Conservation (phyloP, 2,888 invertebrate species). For the Tenthredo scrophulariae region DNA sequence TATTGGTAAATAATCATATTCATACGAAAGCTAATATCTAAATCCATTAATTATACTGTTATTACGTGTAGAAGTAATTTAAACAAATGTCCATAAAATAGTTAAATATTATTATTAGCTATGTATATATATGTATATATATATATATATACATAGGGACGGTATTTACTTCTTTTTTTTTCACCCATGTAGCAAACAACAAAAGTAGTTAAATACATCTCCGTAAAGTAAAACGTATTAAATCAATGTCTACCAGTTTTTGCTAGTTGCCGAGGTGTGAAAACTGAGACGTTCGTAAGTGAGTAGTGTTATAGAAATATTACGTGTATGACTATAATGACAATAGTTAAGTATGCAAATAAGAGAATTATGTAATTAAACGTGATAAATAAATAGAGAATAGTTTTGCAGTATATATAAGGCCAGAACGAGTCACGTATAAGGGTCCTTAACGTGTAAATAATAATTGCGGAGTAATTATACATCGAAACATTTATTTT, state of each 20-base stretch:
- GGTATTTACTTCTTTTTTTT: background rate
- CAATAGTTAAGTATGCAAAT: background rate
- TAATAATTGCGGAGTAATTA: background rate
- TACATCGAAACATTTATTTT: background rate
- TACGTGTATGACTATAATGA: background rate
- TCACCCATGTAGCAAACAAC: background rate
- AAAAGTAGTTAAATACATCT: background rate
- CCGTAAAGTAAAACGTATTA: slow-evolving; percentile 16
- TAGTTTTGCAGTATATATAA: background rate
- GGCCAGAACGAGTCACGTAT: background rate
- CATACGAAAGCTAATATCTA: background rate
- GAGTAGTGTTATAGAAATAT: background rate
- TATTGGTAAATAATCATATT: background rate
- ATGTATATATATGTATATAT: background rate
- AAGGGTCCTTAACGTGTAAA: background rate
- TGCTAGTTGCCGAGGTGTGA: slow-evolving; percentile 6
- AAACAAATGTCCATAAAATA: background rate
- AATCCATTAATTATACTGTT: background rate
- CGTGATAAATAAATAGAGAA: background rate
- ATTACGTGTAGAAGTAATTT: background rate
- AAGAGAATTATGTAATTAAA: slow-evolving; percentile 11
- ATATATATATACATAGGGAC: background rate
- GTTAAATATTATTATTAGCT: background rate
- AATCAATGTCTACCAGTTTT: slow-evolving; percentile 50
- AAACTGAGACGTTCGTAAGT: slow-evolving; percentile 23